Conservation (phyloP, 2,888 invertebrate genomes). For the Drosophila subquinaria region DNA sequence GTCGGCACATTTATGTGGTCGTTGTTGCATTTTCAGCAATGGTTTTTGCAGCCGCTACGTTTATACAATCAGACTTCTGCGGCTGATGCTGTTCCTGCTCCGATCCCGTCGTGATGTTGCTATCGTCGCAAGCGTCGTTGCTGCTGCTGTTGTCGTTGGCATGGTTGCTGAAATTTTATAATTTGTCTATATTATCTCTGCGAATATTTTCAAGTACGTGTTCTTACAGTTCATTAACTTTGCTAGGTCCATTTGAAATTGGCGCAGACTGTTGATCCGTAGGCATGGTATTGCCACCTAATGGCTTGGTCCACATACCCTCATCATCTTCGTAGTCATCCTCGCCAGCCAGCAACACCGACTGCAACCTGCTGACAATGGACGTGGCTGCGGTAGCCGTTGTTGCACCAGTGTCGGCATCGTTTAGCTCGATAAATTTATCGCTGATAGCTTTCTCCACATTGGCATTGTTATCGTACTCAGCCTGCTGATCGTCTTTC, state of each 20-base stretch:
- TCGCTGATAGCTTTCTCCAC: slow-evolving; percentile 76
- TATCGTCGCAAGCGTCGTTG: slow-evolving; percentile 43
- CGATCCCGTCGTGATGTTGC: slow-evolving; percentile 42
- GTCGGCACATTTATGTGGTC: slow-evolving; percentile 63
- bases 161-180: slow-evolving; percentile 53
- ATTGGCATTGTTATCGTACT: slow-evolving; percentile 84
- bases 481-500: slow-evolving; percentile 62
- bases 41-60: slow-evolving; percentile 35
- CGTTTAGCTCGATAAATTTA: slow-evolving; percentile 47
- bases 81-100: slow-evolving; percentile 47
- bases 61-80: slow-evolving; percentile 33
- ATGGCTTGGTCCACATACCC: slow-evolving; percentile 84
- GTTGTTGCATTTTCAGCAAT: slow-evolving; percentile 70
- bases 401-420: slow-evolving; percentile 41
- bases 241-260: slow-evolving; percentile 74
- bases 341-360: slow-evolving; percentile 73
- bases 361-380: slow-evolving; percentile 66
- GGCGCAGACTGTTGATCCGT: slow-evolving; percentile 43
- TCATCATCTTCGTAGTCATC: slow-evolving; percentile 82
- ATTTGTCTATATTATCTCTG: background rate
- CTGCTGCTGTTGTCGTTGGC: slow-evolving; percentile 67
- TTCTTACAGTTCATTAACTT: slow-evolving; percentile 73
- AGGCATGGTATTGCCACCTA: slow-evolving; percentile 62
- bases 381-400: slow-evolving; percentile 50
- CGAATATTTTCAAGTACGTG: background rate